Evolutionary conservation across 2,113 vertebrate species (phyloP).

Genomic region (Myotis yumanensis): DNA sequence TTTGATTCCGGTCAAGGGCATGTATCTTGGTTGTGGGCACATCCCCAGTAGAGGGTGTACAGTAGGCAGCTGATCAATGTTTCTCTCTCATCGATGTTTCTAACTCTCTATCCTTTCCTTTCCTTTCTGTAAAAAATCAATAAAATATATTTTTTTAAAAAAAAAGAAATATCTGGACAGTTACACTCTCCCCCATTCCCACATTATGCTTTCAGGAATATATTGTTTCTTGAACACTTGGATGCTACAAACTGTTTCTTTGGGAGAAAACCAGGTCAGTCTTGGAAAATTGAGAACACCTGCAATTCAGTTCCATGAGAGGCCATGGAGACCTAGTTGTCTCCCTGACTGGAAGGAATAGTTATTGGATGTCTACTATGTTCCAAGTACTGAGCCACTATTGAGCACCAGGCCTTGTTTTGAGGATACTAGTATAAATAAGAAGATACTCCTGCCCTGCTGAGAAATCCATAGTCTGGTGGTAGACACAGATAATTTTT

Average conservation of each 20-base stretch:
- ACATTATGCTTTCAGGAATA: not conserved
- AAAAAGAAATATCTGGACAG: not conserved
- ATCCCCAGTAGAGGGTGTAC: too few species aligned
- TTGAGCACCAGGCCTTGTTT: not conserved
- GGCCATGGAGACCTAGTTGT: not conserved
- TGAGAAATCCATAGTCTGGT: not conserved
- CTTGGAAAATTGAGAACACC: not conserved
- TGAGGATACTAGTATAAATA: not conserved
- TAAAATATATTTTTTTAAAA: too few species aligned
- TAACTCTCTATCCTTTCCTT: too few species aligned
- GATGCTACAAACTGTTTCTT: not conserved
- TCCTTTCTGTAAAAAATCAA: too few species aligned
- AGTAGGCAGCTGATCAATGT: too few species aligned
- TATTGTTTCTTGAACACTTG: not conserved
- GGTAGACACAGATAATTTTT: not conserved
- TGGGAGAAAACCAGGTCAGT: constrained; percentile 14
- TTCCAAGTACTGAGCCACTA: not conserved
- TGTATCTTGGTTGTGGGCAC: too few species aligned
- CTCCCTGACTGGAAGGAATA: not conserved
- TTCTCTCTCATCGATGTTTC: too few species aligned
- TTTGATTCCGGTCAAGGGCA: too few species aligned
- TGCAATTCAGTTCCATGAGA: not conserved
- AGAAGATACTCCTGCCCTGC: not conserved
- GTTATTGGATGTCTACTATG: not conserved
- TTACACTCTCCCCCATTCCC: not conserved